Evolutionary conservation across 2,113 vertebrate species (phyloP).

Genomic region (Hypomesus transpacificus): DNA sequence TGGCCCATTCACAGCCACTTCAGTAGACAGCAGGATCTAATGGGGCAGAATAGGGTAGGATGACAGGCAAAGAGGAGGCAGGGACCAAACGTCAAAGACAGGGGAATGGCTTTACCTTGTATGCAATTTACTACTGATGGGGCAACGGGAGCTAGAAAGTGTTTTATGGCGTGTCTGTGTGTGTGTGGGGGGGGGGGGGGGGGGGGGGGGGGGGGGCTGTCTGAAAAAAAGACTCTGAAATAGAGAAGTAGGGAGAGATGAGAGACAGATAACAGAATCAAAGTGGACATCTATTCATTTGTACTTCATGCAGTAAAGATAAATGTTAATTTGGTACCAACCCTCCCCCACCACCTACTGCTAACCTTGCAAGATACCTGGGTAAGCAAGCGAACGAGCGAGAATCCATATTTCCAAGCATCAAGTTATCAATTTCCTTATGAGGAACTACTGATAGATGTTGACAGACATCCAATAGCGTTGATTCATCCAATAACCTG

Average conservation of each 20-base stretch:
- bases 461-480: no score
- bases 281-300: neutral
- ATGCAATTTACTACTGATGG: slow-evolving; percentile 11
- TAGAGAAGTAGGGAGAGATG: neutral
- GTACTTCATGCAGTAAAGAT: neutral
- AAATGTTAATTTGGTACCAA: neutral
- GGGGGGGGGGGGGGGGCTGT: neutral
- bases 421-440: no score
- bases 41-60: slow-evolving; percentile 11
- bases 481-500: neutral
- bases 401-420: no score
- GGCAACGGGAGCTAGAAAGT: slow-evolving; percentile 1
- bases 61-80: neutral
- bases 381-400: no score
- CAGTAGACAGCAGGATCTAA: neutral
- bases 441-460: no score
- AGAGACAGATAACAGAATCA: neutral
- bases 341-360: no score
- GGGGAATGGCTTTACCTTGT: slow-evolving; percentile 14
- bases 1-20: neutral
- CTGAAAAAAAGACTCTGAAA: no score
- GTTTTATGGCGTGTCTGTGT: neutral
- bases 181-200: neutral
- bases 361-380: no score
- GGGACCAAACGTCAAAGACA: slow-evolving; percentile 9